Percentiles rank a stretch among this genome's conserved stretches.
Evolutionary conservation across 2,797 vertebrate species (phyloP).

Genomic region (Paramormyrops hopkinsi): DNA sequence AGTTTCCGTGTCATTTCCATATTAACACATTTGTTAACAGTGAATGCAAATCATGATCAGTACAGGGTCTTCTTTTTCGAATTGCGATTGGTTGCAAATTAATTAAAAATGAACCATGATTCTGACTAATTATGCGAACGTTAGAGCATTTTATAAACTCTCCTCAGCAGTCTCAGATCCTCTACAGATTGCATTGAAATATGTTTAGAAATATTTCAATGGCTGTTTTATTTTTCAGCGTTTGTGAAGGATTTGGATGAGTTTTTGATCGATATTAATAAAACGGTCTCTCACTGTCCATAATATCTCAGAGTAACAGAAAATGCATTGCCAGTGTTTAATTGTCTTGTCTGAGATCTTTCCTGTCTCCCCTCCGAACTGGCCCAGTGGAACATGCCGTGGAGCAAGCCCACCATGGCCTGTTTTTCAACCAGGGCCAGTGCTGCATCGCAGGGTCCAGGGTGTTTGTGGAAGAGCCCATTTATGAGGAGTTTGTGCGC

Average conservation of each 20-base stretch:
- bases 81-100: neutral
- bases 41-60: neutral
- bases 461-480: slow-evolving; percentile 78
- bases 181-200: neutral
- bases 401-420: slow-evolving; percentile 69
- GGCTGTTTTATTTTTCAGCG: neutral
- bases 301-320: neutral
- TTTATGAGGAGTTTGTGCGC: slow-evolving; percentile 77
- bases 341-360: slow-evolving; percentile 13
- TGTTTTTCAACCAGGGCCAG: slow-evolving; percentile 84
- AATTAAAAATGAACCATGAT: neutral
- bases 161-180: neutral
- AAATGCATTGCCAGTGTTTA: neutral
- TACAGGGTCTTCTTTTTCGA: neutral
- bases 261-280: neutral
- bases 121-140: neutral
- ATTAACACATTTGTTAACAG: neutral
- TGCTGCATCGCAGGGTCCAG: slow-evolving; percentile 80
- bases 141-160: neutral
- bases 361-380: neutral
- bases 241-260: neutral
- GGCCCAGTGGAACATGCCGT: slow-evolving; percentile 68
- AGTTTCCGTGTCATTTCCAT: neutral
- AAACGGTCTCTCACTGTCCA: neutral
- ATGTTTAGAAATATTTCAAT: neutral